Percentiles rank a stretch among this genome's conserved stretches.
These are phyloP conservation scores for Gavia stellata DNA, from an alignment of 2,113 vertebrate species.

Conservation along the genomic window DNA sequence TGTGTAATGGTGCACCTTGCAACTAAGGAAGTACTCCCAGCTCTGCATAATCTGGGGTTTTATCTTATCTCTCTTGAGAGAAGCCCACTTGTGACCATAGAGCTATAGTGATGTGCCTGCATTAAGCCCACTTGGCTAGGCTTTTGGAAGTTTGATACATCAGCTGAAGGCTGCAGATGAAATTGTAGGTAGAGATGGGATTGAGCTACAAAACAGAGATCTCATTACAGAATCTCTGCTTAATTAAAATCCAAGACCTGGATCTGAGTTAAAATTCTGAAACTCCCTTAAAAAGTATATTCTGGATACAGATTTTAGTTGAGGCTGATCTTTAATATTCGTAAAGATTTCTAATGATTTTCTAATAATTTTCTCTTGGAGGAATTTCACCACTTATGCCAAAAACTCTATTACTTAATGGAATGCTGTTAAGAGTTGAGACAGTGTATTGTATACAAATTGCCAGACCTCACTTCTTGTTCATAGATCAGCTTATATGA, in stretches of 20 bases:
- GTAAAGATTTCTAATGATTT: neutral
- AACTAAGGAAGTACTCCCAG: neutral
- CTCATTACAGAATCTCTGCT: neutral
- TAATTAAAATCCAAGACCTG: neutral
- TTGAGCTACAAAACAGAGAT: neutral
- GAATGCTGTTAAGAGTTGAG: neutral
- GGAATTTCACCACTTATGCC: neutral
- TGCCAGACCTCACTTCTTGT: conserved; percentile 8
- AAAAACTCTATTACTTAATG: neutral
- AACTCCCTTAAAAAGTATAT: neutral
- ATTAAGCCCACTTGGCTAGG: no score
- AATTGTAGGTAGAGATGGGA: neutral
- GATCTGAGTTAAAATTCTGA: neutral
- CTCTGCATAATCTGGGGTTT: neutral
- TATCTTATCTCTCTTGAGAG: neutral
- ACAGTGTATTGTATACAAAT: conserved; percentile 13
- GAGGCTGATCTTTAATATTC: neutral
- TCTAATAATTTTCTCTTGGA: neutral
- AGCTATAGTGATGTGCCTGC: neutral
- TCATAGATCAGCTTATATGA: conserved; percentile 19
- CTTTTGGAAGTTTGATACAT: neutral
- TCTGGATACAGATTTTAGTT: neutral
- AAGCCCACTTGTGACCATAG: neutral
- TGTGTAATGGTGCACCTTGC: neutral
- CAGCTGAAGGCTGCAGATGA: neutral